Conservation (phyloP, 1,140 invertebrate species). For the Himalopsyche phryganea region DNA sequence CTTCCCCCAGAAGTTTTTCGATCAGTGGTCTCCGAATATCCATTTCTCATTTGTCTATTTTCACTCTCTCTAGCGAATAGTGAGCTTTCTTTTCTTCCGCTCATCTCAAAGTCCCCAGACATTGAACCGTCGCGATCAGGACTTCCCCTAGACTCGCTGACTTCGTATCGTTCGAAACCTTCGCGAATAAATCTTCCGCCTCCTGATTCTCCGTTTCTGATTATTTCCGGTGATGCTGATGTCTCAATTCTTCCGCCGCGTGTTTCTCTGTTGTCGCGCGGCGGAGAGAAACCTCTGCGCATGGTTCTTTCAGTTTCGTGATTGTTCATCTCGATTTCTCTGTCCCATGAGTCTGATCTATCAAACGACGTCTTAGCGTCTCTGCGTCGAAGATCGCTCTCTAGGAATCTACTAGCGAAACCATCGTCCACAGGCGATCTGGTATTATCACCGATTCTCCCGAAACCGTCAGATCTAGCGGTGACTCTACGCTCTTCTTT, state of each 20-base stretch:
- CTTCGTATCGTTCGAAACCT: slow-evolving; percentile 50
- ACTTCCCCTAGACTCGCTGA: slow-evolving; percentile 23
- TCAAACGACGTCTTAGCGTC: slow-evolving; percentile 32
- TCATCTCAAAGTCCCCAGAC: slow-evolving; percentile 24
- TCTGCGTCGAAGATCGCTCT: slow-evolving; percentile 27
- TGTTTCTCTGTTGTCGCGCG: slow-evolving; percentile 19
- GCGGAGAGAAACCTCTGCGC: slow-evolving; percentile 22
- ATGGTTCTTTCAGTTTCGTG: slow-evolving; percentile 22
- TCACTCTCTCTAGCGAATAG: slow-evolving; percentile 19
- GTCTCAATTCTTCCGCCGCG: slow-evolving; percentile 19
- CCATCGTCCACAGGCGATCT: slow-evolving; percentile 27
- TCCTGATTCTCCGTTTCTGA: slow-evolving; percentile 39
- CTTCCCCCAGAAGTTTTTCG: slow-evolving; percentile 38
- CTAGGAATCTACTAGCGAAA: slow-evolving; percentile 32
- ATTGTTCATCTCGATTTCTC: slow-evolving; percentile 31
- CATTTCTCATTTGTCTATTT: slow-evolving; percentile 9
- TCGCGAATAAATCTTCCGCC: slow-evolving; percentile 33
- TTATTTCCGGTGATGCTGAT: slow-evolving; percentile 27
- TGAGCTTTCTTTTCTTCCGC: slow-evolving; percentile 16
- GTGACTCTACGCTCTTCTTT: slow-evolving; percentile 26
- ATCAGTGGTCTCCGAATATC: too few relatives aligned
- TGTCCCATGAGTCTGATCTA: slow-evolving; percentile 32
- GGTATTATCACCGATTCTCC: slow-evolving; percentile 15
- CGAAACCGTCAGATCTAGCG: slow-evolving; percentile 24
- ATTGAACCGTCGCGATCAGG: slow-evolving; percentile 31